Evolutionary conservation across 2,888 invertebrate species (phyloP), one percentile per base, ranked within the genome.

Genomic region (Drosophila acutilabella): DNA sequence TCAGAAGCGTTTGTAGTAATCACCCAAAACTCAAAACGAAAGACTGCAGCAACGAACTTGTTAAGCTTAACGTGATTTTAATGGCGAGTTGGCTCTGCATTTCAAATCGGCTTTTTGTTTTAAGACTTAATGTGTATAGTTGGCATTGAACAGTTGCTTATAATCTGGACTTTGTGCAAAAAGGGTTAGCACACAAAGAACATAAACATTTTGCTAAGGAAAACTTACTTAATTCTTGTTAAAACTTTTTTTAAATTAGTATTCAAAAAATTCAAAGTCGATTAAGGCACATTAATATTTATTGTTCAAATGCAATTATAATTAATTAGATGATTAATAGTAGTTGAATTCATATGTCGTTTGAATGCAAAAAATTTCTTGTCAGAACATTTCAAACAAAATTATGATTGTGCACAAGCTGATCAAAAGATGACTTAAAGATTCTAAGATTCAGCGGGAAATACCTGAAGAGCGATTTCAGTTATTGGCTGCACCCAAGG

Each of bases 21-120:
- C 73, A 71, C 77, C 81, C 47, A 41, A 70, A 52, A 16, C 52
- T 48, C 36, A 54, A 76, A 76, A 65, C 73, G 66, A 80, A 80
- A 70, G 77, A 80, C 79, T 80, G 73, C 65, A 74, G 74, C 60
- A 57, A 65, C 80, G 50, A 80, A 74, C 79, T 80, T 77, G 79
- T 51, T 67, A 62, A 62, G 73, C 74, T 74, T 71, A 88, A 85
- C 88, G 86, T 78, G 86, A 77, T 82, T 88, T 88, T 86, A 84
- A 80, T 83, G 62, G 73, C 70, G 52, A 62, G 36, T 66, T 36
- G 54, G 33, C 54, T 78, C 65, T 74, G 60, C 71, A 64, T 81
- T 74, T 75, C 65, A 65, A 60, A 61, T 70, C 84, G 64, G 8
- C 30, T 53, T 45, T 60, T 67, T 58, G 53, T 41, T 33, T 26